Base-by-base conservation (phyloP, 1,140 invertebrate species). In the Bombus affinis region DNA sequence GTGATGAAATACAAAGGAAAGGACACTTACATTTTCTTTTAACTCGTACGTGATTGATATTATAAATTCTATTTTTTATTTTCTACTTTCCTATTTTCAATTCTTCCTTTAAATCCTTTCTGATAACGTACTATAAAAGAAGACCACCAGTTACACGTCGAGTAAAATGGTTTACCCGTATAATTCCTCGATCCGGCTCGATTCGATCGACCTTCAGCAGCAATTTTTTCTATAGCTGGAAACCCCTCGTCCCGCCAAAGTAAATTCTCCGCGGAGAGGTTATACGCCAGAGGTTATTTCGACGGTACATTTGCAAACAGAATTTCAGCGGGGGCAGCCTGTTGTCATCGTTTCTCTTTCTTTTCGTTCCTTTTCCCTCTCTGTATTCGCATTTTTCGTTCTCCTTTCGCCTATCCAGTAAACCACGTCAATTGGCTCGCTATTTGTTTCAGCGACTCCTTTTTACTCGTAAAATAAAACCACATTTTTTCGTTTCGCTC, bases 241-340 rank as follows among this genome's bases (percentile, higher is more conserved):
- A 47, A 44, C 44, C 66, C 66, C 70, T 89, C 81, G 72, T 75
- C 72, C n/a, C 66, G 42, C 68, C 59, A 72, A 81, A 75, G 78
- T 44, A 78, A 87, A 87, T 89, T 89, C 76, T 89, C 59, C 66
- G 47, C 47, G 18, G 47, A 32, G 1, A 32, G 47, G 8, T 37
- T 71, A 39, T 37, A 42, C 53, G 71, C 79, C 87, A 62, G 44
- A 37, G 83, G 75, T 89, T 89, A 89, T 89, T 89, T 83, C 76
- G 59, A 15, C 66, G 42, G 76, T 28, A 65, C 71, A 80, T 86
- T 89, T 83, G 80, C 84, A 81, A 89, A 89, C 80, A 57, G 42
- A 89, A 89, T 89, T 89, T 89, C 84, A n/a, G 25, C 1, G 13
- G 59, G 59, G 59, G 66, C 76, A 66, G 71, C 39, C 76, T 86